Evolutionary conservation across 2,113 vertebrate species (phyloP), one percentile per base, ranked within the genome.

Genomic region (Forbesichthys papilliferus): DNA sequence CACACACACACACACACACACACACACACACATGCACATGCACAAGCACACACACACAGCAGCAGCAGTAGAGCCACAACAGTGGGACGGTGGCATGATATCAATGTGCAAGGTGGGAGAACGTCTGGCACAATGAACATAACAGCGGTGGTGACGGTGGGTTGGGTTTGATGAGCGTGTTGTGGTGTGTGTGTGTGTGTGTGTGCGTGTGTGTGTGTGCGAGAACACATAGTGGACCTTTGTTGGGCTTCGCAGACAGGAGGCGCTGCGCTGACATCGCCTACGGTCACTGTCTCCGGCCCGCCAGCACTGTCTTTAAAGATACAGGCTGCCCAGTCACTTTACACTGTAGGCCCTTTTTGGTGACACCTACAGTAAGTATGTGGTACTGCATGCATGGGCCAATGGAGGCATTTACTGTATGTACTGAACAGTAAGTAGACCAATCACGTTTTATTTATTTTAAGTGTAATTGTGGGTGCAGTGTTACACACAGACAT

Each of bases 11-110:
- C 4, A 34, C 18, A 36, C 18, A 20, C 0, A 12, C 14, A 14
- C 10, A 47, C 58, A 20, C 66, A 64, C 64, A 59, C 48, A 33
- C 57, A 46, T 49, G 63, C 61, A 54, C 52, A 60, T 3, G 9
- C 11, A 48, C 20, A 53, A 47, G 48, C 47, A 52, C 61, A 20
- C 46, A 59, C 61, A 72, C 42, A 68, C 16, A 48, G 20, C n/a
- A 27, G 16, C 64, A 42, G 4, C 9, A 48, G 42, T 9, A 49
- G 5, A 57, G 34, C 56, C 49, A 7, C 14, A 54, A 0, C 59
- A 49, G 90, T 87, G 77, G 84, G 84, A 56, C 1, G 57, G 46
- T 71, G 84, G 82, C 75, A 85, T 88, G 89, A 77, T 65, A 78
- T 75, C 73, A 74, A 63, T 91, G 75, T 78, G 64, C 58, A 71